These are phyloP conservation scores for Clivina fossor DNA, from an alignment of 2,888 invertebrate genomes.

Conservation along the genomic window DNA sequence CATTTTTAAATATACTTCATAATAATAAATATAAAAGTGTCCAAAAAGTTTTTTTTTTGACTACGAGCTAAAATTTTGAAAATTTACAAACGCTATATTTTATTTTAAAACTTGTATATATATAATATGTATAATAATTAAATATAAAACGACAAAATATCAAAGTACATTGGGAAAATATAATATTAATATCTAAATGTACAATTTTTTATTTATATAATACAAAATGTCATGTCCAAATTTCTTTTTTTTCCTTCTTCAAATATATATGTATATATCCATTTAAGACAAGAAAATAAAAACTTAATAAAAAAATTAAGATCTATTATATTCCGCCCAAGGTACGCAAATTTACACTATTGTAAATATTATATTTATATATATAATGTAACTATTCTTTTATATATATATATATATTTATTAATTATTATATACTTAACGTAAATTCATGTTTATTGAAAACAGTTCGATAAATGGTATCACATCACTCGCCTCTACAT, in stretches of 20 bases:
- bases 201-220: constrained; percentile 8
- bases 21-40: constrained; percentile 47
- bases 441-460: constrained; percentile 2
- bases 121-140: too few species aligned
- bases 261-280: too few species aligned
- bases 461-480: constrained; percentile 2
- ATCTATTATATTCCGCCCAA: too few species aligned
- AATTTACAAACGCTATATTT: constrained; percentile 45
- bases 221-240: too few species aligned
- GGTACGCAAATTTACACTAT: too few species aligned
- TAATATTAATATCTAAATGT: constrained; percentile 22
- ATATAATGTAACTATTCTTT: neutral
- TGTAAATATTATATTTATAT: too few species aligned
- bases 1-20: too few species aligned
- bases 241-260: too few species aligned
- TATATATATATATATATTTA: neutral
- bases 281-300: too few species aligned
- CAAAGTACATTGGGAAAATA: constrained; percentile 33
- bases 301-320: too few species aligned
- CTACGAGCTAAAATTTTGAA: constrained; percentile 50
- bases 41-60: constrained; percentile 49
- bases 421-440: neutral
- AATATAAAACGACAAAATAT: constrained; percentile 34
- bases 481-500: constrained; percentile 62
- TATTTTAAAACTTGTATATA: constrained; percentile 31